phyloP scores from a whole-genome alignment of 2,113 vertebrate genomes.

The Erinaceus europaeus region DNA sequence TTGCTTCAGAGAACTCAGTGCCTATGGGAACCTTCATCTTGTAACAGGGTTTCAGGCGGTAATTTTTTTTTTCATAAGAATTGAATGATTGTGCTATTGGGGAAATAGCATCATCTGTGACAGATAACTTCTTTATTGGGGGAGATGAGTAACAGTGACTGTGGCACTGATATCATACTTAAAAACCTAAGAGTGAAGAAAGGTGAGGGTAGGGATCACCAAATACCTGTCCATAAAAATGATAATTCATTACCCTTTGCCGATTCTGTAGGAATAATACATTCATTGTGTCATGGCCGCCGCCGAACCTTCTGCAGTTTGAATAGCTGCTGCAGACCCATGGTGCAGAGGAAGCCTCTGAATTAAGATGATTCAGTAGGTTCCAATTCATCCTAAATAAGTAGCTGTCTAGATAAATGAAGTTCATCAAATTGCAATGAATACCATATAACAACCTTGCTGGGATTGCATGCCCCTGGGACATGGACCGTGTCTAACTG shows the following conservation, averaged over 20 bases:
- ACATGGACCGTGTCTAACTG: slow-evolving; percentile 59
- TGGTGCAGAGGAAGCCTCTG: slow-evolving; percentile 56
- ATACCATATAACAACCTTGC: slow-evolving; percentile 74
- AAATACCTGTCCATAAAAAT: slow-evolving; percentile 66
- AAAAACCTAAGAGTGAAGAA: slow-evolving; percentile 54
- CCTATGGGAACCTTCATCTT: slow-evolving; percentile 65
- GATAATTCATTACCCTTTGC: slow-evolving; percentile 67
- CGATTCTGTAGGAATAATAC: slow-evolving; percentile 57
- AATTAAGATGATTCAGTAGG: slow-evolving; percentile 75
- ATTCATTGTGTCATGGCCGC: slow-evolving; percentile 66
- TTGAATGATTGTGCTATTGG: slow-evolving; percentile 69
- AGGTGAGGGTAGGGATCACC: slow-evolving; percentile 50
- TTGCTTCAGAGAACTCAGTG: slow-evolving; percentile 65
- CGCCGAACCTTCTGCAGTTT: slow-evolving; percentile 47
- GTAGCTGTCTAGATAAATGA: slow-evolving; percentile 77
- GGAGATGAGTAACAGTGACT: slow-evolving; percentile 65
- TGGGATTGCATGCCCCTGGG: slow-evolving; percentile 62
- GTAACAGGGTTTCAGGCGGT: slow-evolving; percentile 61
- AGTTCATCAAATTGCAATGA: slow-evolving; percentile 77
- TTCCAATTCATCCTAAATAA: slow-evolving; percentile 75
- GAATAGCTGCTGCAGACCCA: slow-evolving; percentile 64
- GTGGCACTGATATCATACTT: slow-evolving; percentile 58
- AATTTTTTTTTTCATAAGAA: slow-evolving; percentile 59
- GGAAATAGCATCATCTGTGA: slow-evolving; percentile 67
- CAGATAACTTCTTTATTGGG: slow-evolving; percentile 76